These are phyloP conservation scores for Chaenogobius annularis DNA, from an alignment of 2,113 vertebrate genomes.

Conservation along the genomic window DNA sequence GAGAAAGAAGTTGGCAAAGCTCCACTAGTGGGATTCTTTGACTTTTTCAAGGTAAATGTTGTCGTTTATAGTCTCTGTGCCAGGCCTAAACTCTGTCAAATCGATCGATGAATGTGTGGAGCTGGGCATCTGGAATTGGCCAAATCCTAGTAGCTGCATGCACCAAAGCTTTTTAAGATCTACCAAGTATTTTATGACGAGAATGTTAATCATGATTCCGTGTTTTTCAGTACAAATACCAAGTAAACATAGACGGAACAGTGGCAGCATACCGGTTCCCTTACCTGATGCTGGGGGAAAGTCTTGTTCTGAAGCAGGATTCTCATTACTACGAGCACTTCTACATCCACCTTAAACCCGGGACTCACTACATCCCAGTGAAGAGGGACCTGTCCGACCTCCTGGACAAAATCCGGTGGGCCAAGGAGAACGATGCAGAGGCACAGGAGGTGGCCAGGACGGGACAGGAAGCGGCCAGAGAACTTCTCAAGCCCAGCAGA, in stretches of 20 bases:
- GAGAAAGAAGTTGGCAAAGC: conserved; percentile 87
- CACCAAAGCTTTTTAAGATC: background rate
- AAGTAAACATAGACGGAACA: conserved; percentile 90
- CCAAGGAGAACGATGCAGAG: conserved; percentile 85
- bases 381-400: conserved; percentile 86
- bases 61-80: too few relatives aligned
- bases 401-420: conserved; percentile 87
- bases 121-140: background rate
- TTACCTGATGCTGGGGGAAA: conserved; percentile 90
- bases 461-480: conserved; percentile 80
- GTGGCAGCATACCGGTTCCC: conserved; percentile 94
- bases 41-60: conserved; percentile 89
- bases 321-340: conserved; percentile 91
- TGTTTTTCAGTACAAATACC: conserved; percentile 86
- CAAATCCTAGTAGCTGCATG: background rate
- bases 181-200: background rate
- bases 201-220: background rate
- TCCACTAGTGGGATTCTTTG: conserved; percentile 89
- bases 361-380: conserved; percentile 85
- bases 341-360: conserved; percentile 80
- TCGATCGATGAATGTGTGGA: too few relatives aligned
- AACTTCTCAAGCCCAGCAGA: conserved; percentile 85
- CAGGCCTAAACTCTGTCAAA: too few relatives aligned
- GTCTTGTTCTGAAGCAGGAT: conserved; percentile 91
- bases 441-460: conserved; percentile 80